These are phyloP conservation scores for Dermochelys coriacea DNA, from an alignment of 2,797 vertebrate species.

Conservation along the genomic window DNA sequence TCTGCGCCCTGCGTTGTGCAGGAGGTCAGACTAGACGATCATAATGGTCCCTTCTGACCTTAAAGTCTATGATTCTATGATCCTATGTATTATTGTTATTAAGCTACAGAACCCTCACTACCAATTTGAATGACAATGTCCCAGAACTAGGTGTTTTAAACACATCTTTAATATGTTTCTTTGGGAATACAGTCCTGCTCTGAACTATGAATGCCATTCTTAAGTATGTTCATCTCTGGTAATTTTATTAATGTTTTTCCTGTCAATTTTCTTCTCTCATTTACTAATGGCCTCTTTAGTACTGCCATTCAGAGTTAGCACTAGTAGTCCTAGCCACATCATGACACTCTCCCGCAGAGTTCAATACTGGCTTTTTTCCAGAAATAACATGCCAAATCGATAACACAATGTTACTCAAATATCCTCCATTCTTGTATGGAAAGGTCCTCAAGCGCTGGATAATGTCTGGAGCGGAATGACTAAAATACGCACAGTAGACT, in stretches of 20 bases:
- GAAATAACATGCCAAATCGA: not conserved
- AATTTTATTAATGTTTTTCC: not conserved
- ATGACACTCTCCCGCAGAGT: not conserved
- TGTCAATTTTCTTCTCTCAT: not conserved
- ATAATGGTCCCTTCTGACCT: too few species aligned
- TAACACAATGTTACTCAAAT: not conserved
- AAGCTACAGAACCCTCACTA: not conserved
- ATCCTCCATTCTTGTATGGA: accelerated
- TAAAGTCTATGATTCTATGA: too few species aligned
- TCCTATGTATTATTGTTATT: not conserved
- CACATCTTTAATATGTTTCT: not conserved
- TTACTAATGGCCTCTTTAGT: not conserved
- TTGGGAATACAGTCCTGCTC: not conserved
- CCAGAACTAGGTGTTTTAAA: not conserved
- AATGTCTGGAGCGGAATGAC: not conserved
- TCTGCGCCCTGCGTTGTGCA: too few species aligned
- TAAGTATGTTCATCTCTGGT: not conserved
- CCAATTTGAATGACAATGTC: not conserved
- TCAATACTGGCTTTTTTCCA: not conserved
- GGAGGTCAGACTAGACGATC: too few species aligned
- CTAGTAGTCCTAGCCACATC: not conserved
- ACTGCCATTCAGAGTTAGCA: not conserved
- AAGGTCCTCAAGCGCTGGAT: not conserved
- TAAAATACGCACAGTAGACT: not conserved
- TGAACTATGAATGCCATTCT: not conserved